Base-by-base conservation (phyloP, 1,140 invertebrate species). In the Matsumurasca onukii region DNA sequence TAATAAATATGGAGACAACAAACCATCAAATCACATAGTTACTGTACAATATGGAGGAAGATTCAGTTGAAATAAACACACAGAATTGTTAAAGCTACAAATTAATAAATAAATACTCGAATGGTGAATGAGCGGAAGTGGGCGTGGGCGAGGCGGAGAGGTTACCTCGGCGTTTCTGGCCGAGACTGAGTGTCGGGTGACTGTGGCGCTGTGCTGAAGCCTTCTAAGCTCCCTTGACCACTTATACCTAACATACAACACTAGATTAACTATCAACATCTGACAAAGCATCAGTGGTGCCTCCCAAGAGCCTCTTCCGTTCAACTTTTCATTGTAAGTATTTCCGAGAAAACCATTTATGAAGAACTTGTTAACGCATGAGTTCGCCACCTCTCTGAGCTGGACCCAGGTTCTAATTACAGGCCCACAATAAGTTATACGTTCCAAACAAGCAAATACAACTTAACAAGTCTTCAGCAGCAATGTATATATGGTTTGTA, bases 121-220 rank as follows among this genome's bases (percentile, higher is more conserved):
- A 39, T 39, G 34, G 34, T 39, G 34, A 9, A 9, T 5, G 34
- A 39, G 34, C 17, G 17, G 34, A 9, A 39, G 17, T 9, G 17
- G 5, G 34, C 5, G 5, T 5, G 34, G 34, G 5, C 5, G 3
- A 9, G 49, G 49, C 49, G 49, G 13, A 20, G 55, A 27, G 55
- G 55, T 59, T 59, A 59, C 55, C 55, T 45, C 34, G 67, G 67
- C 12, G 67, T 62, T 5, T 34, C 52, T 12, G 67, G 49, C 39
- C 67, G 31, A 29, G 67, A 66, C 20, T 52, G 67, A 31, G 63
- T 69, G 29, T 72, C 70, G 15, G 71, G 71, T 3, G 74, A 73
- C 55, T 73, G 74, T 5, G 73, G 74, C 3, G 74, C 74, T 31
- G 74, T 75, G 31, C 71, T 73, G 67, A 71, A 75, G 1, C 74